These are phyloP conservation scores for Pongo abelii DNA, from an alignment of 2,113 vertebrate species.

Conservation along the genomic window DNA sequence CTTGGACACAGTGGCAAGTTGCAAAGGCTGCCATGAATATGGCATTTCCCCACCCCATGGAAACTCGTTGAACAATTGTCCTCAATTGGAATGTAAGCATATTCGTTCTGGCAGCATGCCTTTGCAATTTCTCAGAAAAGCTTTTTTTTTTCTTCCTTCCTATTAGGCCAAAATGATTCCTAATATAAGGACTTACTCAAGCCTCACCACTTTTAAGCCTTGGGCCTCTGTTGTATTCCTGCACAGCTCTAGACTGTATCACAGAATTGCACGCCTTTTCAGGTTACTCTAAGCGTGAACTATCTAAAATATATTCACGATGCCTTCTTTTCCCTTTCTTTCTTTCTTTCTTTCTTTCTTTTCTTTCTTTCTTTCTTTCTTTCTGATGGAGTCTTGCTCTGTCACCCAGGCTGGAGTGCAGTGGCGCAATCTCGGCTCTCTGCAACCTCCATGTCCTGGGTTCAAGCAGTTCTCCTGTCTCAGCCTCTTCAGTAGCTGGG, in stretches of 20 bases:
- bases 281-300: neutral
- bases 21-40: neutral
- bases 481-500: too few species aligned
- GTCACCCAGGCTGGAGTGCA: too few species aligned
- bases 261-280: neutral
- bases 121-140: neutral
- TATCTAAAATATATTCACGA: neutral
- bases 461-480: too few species aligned
- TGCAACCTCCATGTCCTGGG: too few species aligned
- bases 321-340: neutral
- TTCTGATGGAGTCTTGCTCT: too few species aligned
- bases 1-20: neutral
- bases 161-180: neutral
- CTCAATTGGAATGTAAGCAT: neutral
- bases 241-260: neutral
- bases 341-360: too few species aligned
- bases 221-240: neutral
- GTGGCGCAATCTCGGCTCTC: too few species aligned
- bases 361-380: too few species aligned
- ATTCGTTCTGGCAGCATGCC: neutral
- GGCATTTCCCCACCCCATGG: neutral
- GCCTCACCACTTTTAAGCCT: neutral
- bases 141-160: neutral
- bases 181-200: neutral
- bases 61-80: neutral